Evolutionary conservation across 2,113 vertebrate genomes (phyloP), one percentile per base, ranked within the genome.

Genomic region (Cottus gobio): DNA sequence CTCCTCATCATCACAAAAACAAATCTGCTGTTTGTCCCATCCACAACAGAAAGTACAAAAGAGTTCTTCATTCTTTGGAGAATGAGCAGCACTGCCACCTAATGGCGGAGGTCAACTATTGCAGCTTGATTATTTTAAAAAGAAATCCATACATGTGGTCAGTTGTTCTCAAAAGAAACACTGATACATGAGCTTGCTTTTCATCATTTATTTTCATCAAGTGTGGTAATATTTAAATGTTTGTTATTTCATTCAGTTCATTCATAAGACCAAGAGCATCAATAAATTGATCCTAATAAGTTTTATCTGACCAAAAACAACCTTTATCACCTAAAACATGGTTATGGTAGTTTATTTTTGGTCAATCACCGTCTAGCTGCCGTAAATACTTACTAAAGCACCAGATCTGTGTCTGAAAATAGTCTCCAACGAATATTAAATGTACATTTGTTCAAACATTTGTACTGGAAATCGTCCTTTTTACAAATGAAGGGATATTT

Each of bases 1-100:
- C 28, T 37, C 7, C 10, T 48, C 2, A 1, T 72, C 30, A 13
- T 62, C 58, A 42, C 30, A 28, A 12, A 12, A 34, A n/a, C 26
- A 71, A 56, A 10, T 8, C 28, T 0, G 46, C 15, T 60, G 60
- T 3, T 16, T 20, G 13, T 42, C 30, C 37, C 36, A 62, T 22
- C 10, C 3, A 26, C 2, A 12, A 37, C 11, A 70, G 18, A 48
- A 30, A 7, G 46, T 2, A 69, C 13, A 37, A 6, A 63, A 26
- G 2, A 37, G 0, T 20, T 20, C 11, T 2, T 54, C 4, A 37
- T 1, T 18, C 34, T 57, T 73, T 50, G 75, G 2, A 2, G 60
- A 78, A 80, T 64, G 64, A 80, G 31, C 68, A 75, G 37, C 77
- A 52, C 60, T 46, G 68, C 75, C 77, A 77, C 60, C 90, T 90